Evolutionary conservation across 2,113 vertebrate genomes (phyloP), one percentile per base, ranked within the genome.

Genomic region (Thamnaconus septentrionalis): DNA sequence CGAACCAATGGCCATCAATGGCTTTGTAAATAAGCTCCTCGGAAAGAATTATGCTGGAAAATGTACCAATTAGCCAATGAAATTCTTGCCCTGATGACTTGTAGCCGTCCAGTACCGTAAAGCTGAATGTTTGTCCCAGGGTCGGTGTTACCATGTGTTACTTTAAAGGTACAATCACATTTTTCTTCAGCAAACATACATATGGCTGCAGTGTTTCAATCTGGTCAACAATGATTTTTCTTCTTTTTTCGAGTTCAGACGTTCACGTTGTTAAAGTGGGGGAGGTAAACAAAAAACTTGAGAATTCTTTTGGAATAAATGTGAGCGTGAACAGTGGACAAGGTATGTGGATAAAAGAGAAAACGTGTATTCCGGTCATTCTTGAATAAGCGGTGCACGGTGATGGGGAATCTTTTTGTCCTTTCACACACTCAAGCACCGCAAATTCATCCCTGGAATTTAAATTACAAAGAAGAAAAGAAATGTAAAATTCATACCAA

Each of bases 31-130:
- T 79, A 82, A 72, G 66, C 65, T 71, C 66, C 61, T 31, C 18
- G 18, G 68, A 75, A 58, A 41, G 80, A 82, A 85, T 73, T 58
- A 76, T 58, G 43, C 67, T 18, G 54, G 57, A 69, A 83, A 76
- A 81, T 66, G 59, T 66, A 63, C 57, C 84, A 78, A 88, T 86
- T 88, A 84, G 44, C 53, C n/a, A 52, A 48, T 73, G 71, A 73
- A 79, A 67, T 75, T 69, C 54, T 73, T 64, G 39, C 59, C 55
- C 54, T 73, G 70, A 59, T 46, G 65, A 50, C 42, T 51, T 59
- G 56, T 75, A 82, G 61, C 51, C 44, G 68, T 76, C 66, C 78
- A 64, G 73, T 73, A 61, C 62, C 80, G 64, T 64, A 47, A 71
- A 66, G 73, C 54, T 69, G 68, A 73, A 69, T 67, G 55, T 52